Conservation (phyloP, 2,888 invertebrate genomes). For the Eilema griseolum region DNA sequence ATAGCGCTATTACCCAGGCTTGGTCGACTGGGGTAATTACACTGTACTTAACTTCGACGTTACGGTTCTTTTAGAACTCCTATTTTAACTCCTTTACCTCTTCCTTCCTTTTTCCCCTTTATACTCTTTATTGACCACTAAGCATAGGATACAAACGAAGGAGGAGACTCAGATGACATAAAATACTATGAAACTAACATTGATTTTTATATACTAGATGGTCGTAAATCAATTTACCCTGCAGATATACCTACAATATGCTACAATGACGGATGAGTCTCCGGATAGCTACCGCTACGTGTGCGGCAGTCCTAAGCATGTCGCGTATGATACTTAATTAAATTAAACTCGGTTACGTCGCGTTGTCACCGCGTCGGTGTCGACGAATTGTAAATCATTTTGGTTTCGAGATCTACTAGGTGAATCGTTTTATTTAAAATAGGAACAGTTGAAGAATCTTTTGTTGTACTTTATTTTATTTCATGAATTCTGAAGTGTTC, state of each 20-base stretch:
- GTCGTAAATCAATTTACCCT: neutral
- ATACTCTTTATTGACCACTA: too few relatives aligned
- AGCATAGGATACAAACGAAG: too few relatives aligned
- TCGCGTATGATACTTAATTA: conserved; percentile 49
- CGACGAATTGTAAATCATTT: conserved; percentile 34
- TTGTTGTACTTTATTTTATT: too few relatives aligned
- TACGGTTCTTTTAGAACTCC: neutral
- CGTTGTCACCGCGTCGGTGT: conserved; percentile 15
- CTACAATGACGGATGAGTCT: conserved; percentile 13
- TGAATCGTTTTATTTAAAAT: conserved; percentile 15
- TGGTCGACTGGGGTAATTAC: too few relatives aligned
- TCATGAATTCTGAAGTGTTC: too few relatives aligned
- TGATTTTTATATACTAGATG: neutral
- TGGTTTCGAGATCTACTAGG: conserved; percentile 11
- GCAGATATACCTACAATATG: conserved; percentile 7
- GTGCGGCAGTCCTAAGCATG: conserved; percentile 23
- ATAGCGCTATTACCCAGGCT: too few relatives aligned
- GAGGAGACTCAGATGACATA: neutral
- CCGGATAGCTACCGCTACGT: conserved; percentile 18
- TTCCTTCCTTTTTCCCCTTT: too few relatives aligned
- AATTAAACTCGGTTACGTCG: conserved; percentile 38
- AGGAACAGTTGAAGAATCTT: too few relatives aligned
- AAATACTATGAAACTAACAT: neutral
- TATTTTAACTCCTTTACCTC: neutral
- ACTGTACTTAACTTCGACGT: neutral